Conservation (phyloP, 2,113 vertebrate species). For the Dermatemys mawii region DNA sequence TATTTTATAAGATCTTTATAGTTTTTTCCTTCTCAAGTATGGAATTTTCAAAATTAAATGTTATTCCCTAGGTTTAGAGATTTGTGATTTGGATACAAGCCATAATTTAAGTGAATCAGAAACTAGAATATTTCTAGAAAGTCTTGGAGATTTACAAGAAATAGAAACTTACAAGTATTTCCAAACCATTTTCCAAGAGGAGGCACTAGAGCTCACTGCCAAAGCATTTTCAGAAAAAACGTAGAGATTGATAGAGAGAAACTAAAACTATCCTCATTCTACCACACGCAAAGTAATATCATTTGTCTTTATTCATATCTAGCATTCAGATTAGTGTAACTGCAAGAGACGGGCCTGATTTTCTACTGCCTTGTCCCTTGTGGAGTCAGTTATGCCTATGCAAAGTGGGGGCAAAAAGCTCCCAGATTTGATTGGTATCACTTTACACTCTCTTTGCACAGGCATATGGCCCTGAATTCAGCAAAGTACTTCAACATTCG, state of each 20-base stretch:
- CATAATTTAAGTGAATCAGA: constrained; percentile 37
- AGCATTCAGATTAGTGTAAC: neutral
- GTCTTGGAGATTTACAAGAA: neutral
- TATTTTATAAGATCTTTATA: constrained; percentile 5
- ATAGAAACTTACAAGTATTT: neutral
- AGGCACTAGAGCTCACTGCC: neutral
- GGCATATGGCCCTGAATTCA: neutral
- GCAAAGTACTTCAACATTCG: neutral
- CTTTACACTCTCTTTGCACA: neutral
- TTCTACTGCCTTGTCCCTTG: neutral
- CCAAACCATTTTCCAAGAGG: constrained; percentile 12
- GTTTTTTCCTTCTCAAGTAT: constrained; percentile 19
- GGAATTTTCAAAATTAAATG: constrained; percentile 18
- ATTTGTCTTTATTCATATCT: neutral
- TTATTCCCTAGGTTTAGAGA: neutral
- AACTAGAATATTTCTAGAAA: constrained; percentile 29
- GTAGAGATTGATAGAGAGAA: neutral
- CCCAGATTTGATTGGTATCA: neutral
- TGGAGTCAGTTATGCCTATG: neutral
- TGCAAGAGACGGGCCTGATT: neutral
- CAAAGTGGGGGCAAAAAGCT: neutral
- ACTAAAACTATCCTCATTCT: neutral
- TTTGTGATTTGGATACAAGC: neutral
- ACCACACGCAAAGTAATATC: neutral
- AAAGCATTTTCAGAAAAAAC: neutral